phyloP scores from a whole-genome alignment of 2,888 invertebrate species.

The Nemapogon koenigi region DNA sequence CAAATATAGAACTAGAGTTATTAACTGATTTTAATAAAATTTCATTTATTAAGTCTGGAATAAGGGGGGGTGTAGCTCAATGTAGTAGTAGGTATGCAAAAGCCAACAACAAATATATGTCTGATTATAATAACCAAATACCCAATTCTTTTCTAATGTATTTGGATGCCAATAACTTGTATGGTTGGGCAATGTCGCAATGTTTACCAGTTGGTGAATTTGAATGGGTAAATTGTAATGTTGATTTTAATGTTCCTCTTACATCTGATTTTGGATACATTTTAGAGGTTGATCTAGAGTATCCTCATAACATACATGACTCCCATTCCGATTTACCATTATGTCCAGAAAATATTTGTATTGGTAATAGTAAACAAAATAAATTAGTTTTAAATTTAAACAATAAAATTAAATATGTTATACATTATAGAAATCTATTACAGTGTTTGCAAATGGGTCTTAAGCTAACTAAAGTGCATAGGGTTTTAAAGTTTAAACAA shows the following conservation, averaged over 20 bases:
- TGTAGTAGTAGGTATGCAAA: constrained; percentile 21
- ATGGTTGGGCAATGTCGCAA: constrained; percentile 28
- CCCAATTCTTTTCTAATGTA: constrained; percentile 22
- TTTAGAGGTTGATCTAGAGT: constrained; percentile 24
- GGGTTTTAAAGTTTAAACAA: constrained; percentile 30
- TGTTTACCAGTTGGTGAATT: constrained; percentile 23
- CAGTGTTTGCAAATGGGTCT: constrained; percentile 21
- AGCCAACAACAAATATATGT: constrained; percentile 25
- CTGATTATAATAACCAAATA: constrained; percentile 18
- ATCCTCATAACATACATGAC: constrained; percentile 21
- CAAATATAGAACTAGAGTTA: constrained; percentile 17
- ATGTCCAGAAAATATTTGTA: constrained; percentile 9
- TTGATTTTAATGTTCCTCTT: constrained; percentile 12
- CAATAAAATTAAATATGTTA: constrained; percentile 21
- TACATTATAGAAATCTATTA: constrained; percentile 23
- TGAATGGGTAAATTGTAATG: constrained; percentile 22
- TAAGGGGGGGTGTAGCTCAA: constrained; percentile 18
- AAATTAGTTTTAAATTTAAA: constrained; percentile 21
- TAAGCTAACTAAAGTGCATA: constrained; percentile 23
- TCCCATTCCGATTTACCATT: constrained; percentile 16
- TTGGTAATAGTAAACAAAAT: constrained; percentile 2
- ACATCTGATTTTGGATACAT: constrained; percentile 17
- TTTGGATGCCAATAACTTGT: constrained; percentile 28
- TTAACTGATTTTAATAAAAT: constrained; percentile 18
- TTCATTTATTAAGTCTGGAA: constrained; percentile 16